Evolutionary conservation across 2,113 vertebrate genomes (phyloP), one percentile per base, ranked within the genome.

Genomic region (Melozone crissalis): DNA sequence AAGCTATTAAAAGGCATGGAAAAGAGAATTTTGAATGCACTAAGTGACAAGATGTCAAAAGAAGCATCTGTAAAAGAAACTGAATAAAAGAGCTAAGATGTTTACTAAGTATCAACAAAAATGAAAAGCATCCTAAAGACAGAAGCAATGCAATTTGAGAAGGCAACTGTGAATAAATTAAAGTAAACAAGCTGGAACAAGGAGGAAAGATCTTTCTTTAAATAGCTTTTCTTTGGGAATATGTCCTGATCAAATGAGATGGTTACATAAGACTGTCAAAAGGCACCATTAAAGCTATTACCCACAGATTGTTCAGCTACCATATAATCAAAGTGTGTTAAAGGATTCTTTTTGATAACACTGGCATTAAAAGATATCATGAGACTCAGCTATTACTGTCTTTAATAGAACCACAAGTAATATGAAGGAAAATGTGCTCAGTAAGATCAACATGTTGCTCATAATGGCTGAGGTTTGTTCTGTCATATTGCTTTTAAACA

Each of bases 241-340:
- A 80, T 79, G 84, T 93, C 39, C 87, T 85, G 73, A 95, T 81
- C 91, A 91, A 96, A 95, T 67, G 49, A 69, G 75, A 83, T 85
- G 41, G 73, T 96, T 94, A 82, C 28, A 52, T 92, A 92, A 79
- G 74, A 84, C 49, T 95, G 67, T 75, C 58, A 94, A 93, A 97
- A 96, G 44, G 52, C 43, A 86, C 31, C 43, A 94, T 76, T 94
- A 91, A 77, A 31, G 28, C 62, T 93, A 90, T 94, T 93, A 94
- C 76, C 1, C 23, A 59, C 66, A 88, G 86, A 87, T 43, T 78
- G 24, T 44, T 91, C 58, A 94, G 67, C 67, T 85, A 97, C 92
- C n/a, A 13, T 88, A 37, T 90, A 78, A 97, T 95, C 94, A 86
- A 94, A 95, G 73, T 90, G 68, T 89, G 33, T 87, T 94, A 94